Percentiles rank a stretch among this genome's conserved stretches.
phyloP scores from a whole-genome alignment of 1,140 invertebrate species.

The Drosophila pachea region DNA sequence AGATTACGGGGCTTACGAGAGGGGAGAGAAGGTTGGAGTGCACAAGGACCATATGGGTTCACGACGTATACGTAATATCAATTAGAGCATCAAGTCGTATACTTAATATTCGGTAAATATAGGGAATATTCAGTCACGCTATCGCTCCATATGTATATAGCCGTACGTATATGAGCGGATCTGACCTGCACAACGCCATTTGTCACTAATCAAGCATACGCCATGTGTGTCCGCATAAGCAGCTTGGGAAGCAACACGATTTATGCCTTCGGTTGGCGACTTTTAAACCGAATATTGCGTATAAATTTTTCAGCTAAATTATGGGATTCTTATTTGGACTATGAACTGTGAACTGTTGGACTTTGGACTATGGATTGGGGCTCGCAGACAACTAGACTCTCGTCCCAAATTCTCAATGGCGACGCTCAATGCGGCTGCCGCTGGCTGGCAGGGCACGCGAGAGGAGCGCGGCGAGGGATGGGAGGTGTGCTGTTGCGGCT shows the following conservation, averaged over 20 bases:
- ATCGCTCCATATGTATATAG: neutral
- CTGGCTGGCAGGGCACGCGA: too few relatives aligned
- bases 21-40: too few relatives aligned
- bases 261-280: constrained; percentile 26
- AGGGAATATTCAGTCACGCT: neutral
- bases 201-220: constrained; percentile 6
- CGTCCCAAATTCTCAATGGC: constrained; percentile 61
- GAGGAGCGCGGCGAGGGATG: constrained; percentile 1
- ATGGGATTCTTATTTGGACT: constrained; percentile 49
- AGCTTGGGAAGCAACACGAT: constrained; percentile 30
- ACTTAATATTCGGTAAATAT: too few relatives aligned
- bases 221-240: constrained; percentile 36
- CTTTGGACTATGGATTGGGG: constrained; percentile 1
- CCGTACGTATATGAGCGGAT: neutral
- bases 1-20: too few relatives aligned
- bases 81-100: too few relatives aligned
- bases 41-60: too few relatives aligned
- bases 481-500: neutral
- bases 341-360: neutral
- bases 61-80: too few relatives aligned
- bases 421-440: constrained; percentile 52
- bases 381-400: constrained; percentile 66
- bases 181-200: constrained; percentile 15
- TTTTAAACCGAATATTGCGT: constrained; percentile 38
- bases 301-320: constrained; percentile 62